A percentile compares a stretch with the other conserved stretches of the same genome.
These are phyloP conservation scores for Erithacus rubecula DNA, from an alignment of 2,797 vertebrate species.

Conservation along the genomic window DNA sequence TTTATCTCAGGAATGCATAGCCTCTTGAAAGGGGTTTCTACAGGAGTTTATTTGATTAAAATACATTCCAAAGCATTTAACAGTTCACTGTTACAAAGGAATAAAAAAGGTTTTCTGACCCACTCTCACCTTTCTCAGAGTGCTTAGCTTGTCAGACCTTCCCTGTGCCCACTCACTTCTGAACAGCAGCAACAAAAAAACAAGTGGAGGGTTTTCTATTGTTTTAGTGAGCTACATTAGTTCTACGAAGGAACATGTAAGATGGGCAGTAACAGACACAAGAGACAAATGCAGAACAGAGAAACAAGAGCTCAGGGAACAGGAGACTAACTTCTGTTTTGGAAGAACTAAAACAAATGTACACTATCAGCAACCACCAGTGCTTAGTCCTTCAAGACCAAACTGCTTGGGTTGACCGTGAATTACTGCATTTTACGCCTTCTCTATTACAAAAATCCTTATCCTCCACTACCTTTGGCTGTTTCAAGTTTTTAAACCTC, in stretches of 20 bases:
- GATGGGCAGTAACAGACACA: background rate
- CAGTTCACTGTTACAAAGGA: background rate
- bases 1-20: background rate
- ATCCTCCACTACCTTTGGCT: background rate
- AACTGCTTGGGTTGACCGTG: background rate
- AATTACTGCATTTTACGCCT: background rate
- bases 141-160: background rate
- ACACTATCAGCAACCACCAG: background rate
- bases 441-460: background rate
- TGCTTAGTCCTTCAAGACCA: background rate
- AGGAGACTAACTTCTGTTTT: background rate
- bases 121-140: background rate
- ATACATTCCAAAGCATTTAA: background rate
- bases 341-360: background rate
- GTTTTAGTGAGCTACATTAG: background rate
- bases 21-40: background rate
- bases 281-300: background rate
- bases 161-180: background rate
- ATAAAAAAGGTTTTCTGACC: background rate
- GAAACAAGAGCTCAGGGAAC: background rate
- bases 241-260: background rate
- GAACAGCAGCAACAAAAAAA: background rate
- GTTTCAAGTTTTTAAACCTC: background rate
- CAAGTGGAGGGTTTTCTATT: background rate
- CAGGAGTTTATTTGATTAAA: background rate